Base-by-base conservation (phyloP, 2,797 vertebrate genomes). In the Cryptoprocta ferox region DNA sequence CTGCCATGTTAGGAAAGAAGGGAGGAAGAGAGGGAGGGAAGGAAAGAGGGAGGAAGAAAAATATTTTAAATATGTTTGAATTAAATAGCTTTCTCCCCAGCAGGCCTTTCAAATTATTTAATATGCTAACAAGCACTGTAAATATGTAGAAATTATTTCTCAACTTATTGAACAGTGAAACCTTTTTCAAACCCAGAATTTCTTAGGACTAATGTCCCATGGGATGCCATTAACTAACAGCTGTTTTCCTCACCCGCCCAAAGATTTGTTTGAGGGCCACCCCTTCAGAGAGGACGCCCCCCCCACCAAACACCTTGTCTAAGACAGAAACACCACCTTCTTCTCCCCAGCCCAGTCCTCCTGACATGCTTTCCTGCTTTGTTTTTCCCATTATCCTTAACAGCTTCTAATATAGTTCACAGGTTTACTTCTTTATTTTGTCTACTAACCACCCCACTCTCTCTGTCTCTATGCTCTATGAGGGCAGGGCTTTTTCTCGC, bases 121-220 rank as follows among this genome's bases (percentile, higher is more conserved):
- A 26, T 37, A 73, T 65, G 61, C 68, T 59, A 73, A 63, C 9
- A 83, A 96, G 35, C 18, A 30, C 18, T 19, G 6, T 63, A 30
- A 61, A 48, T 37, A 63, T 85, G 71, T 84, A 30, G 85, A 84
- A 63, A 78, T 28, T 84, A 50, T n/a, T 91, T 93, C 63, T 30
- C 63, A 88, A 70, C 7, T 15, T 35, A 83, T 5, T 14, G n/a
- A 61, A 53, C 4, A 59, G 45, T 1, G 45, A 71, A 42, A 39
- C 30, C 11, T 56, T 80, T 71, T 75, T 19, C 66, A 56, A 66
- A 37, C 39, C 59, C 48, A 32, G 75, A 3, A 19, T n/a, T 88
- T 78, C 71, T 35, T 19, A 26, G 42, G 10, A 45, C 30, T 50
- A 11, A 80, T 0, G 15, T 28, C 35, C 37, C 45, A 21, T 7